Percentiles rank a stretch among this genome's conserved stretches.
Conservation (phyloP, 2,888 invertebrate species). For the Drosophila yooni region DNA sequence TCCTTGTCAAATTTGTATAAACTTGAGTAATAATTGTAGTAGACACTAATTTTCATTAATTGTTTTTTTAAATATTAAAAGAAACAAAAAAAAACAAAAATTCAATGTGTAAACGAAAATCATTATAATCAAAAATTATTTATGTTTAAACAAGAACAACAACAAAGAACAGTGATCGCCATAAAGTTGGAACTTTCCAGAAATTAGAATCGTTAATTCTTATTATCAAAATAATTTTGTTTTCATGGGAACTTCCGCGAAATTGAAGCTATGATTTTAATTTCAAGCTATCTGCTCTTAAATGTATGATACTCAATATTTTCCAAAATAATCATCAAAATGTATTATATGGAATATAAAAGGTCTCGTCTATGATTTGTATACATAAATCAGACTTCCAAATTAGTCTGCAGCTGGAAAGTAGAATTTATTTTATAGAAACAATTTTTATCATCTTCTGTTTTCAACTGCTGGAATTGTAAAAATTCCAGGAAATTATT, state of each 20-base stretch:
- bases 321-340: not conserved
- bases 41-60: slow-evolving; percentile 57
- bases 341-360: not conserved
- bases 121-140: slow-evolving; percentile 34
- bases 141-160: slow-evolving; percentile 3
- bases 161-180: slow-evolving; percentile 6
- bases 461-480: not conserved
- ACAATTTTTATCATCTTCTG: not conserved
- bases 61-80: slow-evolving; percentile 50
- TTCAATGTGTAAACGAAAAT: slow-evolving; percentile 25
- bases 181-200: slow-evolving; percentile 9
- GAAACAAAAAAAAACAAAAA: not conserved
- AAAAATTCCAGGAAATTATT: not conserved
- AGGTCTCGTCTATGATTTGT: not conserved
- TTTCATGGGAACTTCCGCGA: slow-evolving; percentile 1
- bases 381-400: not conserved
- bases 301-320: not conserved
- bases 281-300: not conserved
- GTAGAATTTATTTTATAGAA: not conserved
- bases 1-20: slow-evolving; percentile 55
- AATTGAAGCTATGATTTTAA: not conserved
- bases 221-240: slow-evolving; percentile 7
- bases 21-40: slow-evolving; percentile 50
- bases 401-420: not conserved
- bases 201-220: slow-evolving; percentile 7